phyloP scores from a whole-genome alignment of 1,140 invertebrate species.

The Laupala kohalensis region DNA sequence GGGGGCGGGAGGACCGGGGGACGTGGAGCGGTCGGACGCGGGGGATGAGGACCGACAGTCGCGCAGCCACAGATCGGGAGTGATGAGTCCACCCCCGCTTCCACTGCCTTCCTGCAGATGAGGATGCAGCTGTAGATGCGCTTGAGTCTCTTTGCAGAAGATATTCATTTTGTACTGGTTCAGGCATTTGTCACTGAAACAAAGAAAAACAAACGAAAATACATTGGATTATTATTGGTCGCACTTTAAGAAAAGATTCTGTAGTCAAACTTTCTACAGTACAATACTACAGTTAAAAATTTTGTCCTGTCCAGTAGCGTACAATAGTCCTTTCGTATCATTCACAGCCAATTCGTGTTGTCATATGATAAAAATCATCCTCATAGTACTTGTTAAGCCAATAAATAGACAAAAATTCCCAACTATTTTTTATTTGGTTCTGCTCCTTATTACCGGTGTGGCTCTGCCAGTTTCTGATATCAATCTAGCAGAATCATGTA shows the following conservation, averaged over 20 bases:
- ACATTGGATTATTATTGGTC: background rate
- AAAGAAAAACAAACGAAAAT: background rate
- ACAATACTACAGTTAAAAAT: too few relatives aligned
- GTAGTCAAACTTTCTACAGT: too few relatives aligned
- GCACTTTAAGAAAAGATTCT: background rate
- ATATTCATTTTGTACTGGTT: conserved; percentile 95
- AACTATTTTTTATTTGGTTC: too few relatives aligned
- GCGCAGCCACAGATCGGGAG: conserved; percentile 72
- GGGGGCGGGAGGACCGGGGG: conserved; percentile 27
- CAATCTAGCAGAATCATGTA: too few relatives aligned
- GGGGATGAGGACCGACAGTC: conserved; percentile 56
- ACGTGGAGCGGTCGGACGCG: conserved; percentile 26
- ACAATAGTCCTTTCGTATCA: too few relatives aligned
- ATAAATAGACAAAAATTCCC: too few relatives aligned
- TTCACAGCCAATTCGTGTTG: too few relatives aligned
- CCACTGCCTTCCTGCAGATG: conserved; percentile 37
- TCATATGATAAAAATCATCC: too few relatives aligned
- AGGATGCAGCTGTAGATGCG: conserved; percentile 71
- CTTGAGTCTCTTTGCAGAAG: conserved; percentile 81
- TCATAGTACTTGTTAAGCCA: too few relatives aligned
- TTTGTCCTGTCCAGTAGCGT: too few relatives aligned
- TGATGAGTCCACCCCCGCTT: conserved; percentile 46
- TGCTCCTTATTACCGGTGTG: too few relatives aligned
- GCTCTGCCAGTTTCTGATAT: too few relatives aligned
- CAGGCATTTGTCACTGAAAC: conserved; percentile 74